Evolutionary conservation across 2,888 invertebrate genomes (phyloP).

Genomic region (Harpalus rubripes): DNA sequence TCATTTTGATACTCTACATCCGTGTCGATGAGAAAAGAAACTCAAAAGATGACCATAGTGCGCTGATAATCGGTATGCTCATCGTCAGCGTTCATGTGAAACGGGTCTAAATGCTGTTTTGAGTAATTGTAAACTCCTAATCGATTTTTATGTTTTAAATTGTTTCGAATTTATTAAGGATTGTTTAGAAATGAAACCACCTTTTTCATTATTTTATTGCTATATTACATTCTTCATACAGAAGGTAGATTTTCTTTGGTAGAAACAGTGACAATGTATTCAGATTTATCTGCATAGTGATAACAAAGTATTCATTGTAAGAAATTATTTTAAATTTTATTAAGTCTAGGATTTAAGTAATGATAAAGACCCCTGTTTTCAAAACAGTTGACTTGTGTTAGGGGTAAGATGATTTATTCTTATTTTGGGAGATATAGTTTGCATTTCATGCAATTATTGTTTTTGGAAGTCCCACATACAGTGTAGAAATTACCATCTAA

Average conservation of each 20-base stretch:
- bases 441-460: slow-evolving; percentile 24
- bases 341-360: slow-evolving; percentile 19
- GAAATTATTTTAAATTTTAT: slow-evolving; percentile 31
- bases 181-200: background rate
- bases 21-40: no score
- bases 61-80: no score
- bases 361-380: slow-evolving; percentile 40
- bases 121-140: no score
- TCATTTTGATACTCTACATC: no score
- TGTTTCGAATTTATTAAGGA: background rate
- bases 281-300: slow-evolving; percentile 34
- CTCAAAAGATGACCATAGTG: no score
- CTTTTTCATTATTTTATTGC: slow-evolving; percentile 34
- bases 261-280: slow-evolving; percentile 41
- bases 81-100: no score
- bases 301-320: slow-evolving; percentile 44
- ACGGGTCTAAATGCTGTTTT: no score
- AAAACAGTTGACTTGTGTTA: slow-evolving; percentile 37
- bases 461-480: slow-evolving; percentile 36
- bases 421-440: slow-evolving; percentile 4
- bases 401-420: slow-evolving; percentile 18
- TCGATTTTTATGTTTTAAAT: no score
- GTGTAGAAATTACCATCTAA: slow-evolving; percentile 40
- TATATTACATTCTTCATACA: slow-evolving; percentile 52
- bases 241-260: slow-evolving; percentile 48